Percentiles rank a stretch among this genome's conserved stretches.
Conservation (phyloP, 2,797 vertebrate species). For the Phataginus tetradactyla region DNA sequence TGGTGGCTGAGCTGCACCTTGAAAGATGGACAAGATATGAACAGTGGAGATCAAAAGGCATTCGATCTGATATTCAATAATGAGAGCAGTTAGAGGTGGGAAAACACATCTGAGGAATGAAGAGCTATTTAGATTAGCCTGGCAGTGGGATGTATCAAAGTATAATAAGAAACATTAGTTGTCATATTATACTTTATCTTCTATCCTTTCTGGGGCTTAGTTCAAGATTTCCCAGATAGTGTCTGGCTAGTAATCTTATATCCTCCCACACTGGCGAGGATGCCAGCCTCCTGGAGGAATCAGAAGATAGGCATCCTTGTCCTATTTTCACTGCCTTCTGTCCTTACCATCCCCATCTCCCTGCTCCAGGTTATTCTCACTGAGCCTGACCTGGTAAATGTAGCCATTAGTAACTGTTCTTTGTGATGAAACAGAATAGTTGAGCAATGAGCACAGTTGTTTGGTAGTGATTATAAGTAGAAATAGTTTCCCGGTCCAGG, state of each 20-base stretch:
- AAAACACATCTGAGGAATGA: not conserved
- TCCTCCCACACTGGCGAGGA: not conserved
- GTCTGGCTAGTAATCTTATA: not conserved
- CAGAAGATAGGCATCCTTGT: not conserved
- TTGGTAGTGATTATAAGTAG: not conserved
- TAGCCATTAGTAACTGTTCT: not conserved
- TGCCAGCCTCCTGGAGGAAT: not conserved
- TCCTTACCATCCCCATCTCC: not conserved
- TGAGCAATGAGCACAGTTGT: not conserved
- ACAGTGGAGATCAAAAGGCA: not conserved
- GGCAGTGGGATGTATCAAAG: not conserved
- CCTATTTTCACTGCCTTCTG: not conserved
- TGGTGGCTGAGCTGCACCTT: not conserved
- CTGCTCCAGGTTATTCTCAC: not conserved
- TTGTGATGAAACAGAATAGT: not conserved
- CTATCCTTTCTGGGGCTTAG: not conserved
- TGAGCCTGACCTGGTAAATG: constrained; percentile 24
- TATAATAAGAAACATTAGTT: not conserved
- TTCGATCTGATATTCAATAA: not conserved
- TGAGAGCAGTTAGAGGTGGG: not conserved
- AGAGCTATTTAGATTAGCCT: not conserved
- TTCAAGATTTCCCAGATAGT: not conserved
- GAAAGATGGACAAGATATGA: not conserved
- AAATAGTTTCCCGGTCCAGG: not conserved
- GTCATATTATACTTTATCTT: not conserved